Base-by-base conservation (phyloP, 1,140 invertebrate species). In the Littorina saxatilis region DNA sequence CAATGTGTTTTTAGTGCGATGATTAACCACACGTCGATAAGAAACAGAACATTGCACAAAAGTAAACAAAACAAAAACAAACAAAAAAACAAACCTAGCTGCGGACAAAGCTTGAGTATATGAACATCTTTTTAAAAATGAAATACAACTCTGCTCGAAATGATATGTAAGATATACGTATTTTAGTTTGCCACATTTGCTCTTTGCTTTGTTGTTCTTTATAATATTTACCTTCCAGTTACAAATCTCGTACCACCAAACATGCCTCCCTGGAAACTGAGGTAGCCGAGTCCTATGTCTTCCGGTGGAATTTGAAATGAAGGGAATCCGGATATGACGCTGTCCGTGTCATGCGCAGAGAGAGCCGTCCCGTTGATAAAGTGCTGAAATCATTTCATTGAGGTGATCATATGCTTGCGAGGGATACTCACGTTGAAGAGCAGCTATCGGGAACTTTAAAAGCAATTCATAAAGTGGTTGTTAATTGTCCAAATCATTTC, bases 321-420 rank as follows among this genome's bases (percentile, higher is more conserved):
- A 0, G 80, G 80, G 29, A 81, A 81, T 15, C 80, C 80, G 50
- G 80, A 81, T 17, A 81, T 63, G 70, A 81, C 80, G 50, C 23
- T 39, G 32, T 81, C 50, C 20, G n/a, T 13, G 0, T 55, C 66
- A 4, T 1, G 32, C 17, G 47, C 40, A 0, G 70, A 72, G 2
- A 13, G 23, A 15, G 4, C 4, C 27, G 58, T 72, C n/a, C 61
- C 29, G 39, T 27, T 27, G 40, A 72, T 1, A 50, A 70, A 52
- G 9, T 68, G 27, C 58, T 63, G 35, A 13, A 29, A 23, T 0
- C 9, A 52, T 1, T 0, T 7, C 13, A 0, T 27, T 2, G 32
- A 32, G n/a, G 23, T 13, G 1, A 13, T 43, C 39, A 1, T 0
- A n/a, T 40, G n/a, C 35, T 7, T 11, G 17, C 0, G 9, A 7